Evolutionary conservation across 2,888 invertebrate species (phyloP), one percentile per base, ranked within the genome.

Genomic region (Melangyna quadrimaculata): DNA sequence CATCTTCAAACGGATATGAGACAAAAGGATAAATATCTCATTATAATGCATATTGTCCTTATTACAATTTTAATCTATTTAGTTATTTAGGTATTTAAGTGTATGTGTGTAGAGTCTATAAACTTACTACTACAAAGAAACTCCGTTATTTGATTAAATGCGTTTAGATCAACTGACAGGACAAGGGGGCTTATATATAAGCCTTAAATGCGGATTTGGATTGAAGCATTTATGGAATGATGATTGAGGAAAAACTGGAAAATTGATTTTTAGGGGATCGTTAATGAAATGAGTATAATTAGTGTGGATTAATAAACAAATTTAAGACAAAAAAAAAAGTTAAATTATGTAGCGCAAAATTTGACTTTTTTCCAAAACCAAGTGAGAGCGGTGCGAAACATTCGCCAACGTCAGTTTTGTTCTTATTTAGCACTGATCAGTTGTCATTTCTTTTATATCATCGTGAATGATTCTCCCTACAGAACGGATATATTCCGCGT

Each of bases 21-120:
- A 32, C 45, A 8, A 10, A 72, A 45, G 40, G 63, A 72, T 65
- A 53, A 43, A 65, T 69, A 73, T 79, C 61, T 55, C 70, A 78
- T 79, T 83, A 74, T 71, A 63, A 45, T 59, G 65, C 29, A 45
- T 65, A n/a, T n/a, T n/a, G 29, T 45, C 29, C 45, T 63, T 59
- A 37, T 57, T 75, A 61, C 67, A 29, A 53, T 80, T 73, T 80
- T 84, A 84, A 84, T 84, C 84, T 80, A 59, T 80, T 80, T 77
- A 77, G 63, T 59, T 19, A 14, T 35, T 8, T 43, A 17, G 53
- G 9, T 27, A 14, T 22, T 14, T 37, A 37, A 19, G 19, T 61
- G 69, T 69, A 55, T 55, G 53, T 73, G 48, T 67, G 32, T 2
- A n/a, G n/a, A 17, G 37, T 27, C 51, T 70, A 37, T 67, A 53